Conservation (phyloP, 2,113 vertebrate genomes). For the Octodon degus region DNA sequence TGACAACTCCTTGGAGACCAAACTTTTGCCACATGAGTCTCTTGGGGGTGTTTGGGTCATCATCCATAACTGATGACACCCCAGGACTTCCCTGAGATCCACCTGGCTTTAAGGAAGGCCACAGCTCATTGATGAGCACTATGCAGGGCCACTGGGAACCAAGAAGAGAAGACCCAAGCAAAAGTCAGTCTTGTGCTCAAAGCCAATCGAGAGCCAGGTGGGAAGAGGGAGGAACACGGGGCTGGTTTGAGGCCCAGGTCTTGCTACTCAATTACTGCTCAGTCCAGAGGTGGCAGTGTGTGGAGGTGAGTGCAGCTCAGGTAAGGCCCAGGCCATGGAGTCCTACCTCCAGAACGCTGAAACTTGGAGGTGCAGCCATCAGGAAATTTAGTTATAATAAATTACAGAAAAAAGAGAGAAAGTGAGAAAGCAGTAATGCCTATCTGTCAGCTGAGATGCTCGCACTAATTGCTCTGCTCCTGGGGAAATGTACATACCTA, state of each 20-base stretch:
- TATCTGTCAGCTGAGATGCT: neutral
- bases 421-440: neutral
- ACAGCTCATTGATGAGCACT: neutral
- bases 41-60: neutral
- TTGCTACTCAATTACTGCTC: neutral
- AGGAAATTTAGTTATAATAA: neutral
- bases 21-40: neutral
- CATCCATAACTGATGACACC: neutral
- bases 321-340: neutral
- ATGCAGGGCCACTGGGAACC: neutral
- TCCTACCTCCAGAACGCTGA: neutral
- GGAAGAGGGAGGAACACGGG: neutral
- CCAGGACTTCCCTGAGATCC: neutral
- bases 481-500: neutral
- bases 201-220: neutral
- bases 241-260: neutral
- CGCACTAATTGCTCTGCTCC: neutral
- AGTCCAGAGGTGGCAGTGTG: neutral
- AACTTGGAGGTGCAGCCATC: neutral
- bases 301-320: neutral
- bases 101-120: neutral
- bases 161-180: neutral
- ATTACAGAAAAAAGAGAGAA: neutral
- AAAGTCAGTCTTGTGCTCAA: neutral
- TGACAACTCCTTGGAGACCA: neutral